Percentiles rank a stretch among this genome's conserved stretches.
Conservation (phyloP, 2,888 invertebrate genomes). For the Laothoe populi region DNA sequence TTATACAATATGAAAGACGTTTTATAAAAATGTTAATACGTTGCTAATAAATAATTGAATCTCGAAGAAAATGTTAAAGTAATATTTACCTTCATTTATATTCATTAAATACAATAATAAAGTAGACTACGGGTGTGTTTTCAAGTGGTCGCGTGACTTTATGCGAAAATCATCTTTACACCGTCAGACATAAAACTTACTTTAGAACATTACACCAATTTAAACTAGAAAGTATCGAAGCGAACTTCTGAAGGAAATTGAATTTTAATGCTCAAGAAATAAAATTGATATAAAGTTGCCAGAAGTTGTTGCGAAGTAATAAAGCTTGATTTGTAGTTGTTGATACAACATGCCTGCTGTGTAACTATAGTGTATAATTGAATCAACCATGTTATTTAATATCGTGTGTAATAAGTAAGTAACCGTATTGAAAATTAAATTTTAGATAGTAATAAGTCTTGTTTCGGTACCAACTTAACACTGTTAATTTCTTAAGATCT, state of each 20-base stretch:
- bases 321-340: slow-evolving; percentile 25
- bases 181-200: slow-evolving; percentile 38
- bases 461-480: too few species aligned
- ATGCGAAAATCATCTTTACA: slow-evolving; percentile 47
- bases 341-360: slow-evolving; percentile 21
- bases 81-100: slow-evolving; percentile 66
- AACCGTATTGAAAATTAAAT: not conserved
- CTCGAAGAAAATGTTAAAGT: slow-evolving; percentile 54
- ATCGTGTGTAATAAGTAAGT: slow-evolving; percentile 4
- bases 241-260: slow-evolving; percentile 26
- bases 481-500: too few species aligned
- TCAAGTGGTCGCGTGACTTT: slow-evolving; percentile 36
- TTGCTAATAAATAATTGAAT: slow-evolving; percentile 48
- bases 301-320: slow-evolving; percentile 3
- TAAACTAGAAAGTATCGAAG: slow-evolving; percentile 30
- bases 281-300: slow-evolving; percentile 9
- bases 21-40: slow-evolving; percentile 24
- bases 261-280: slow-evolving; percentile 25
- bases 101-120: slow-evolving; percentile 67
- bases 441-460: not conserved
- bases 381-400: slow-evolving; percentile 19
- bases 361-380: slow-evolving; percentile 23
- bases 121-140: slow-evolving; percentile 54
- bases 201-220: slow-evolving; percentile 35
- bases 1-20: not conserved